Evolutionary conservation across 2,113 vertebrate genomes (phyloP).

Genomic region (Amphiprion percula): DNA sequence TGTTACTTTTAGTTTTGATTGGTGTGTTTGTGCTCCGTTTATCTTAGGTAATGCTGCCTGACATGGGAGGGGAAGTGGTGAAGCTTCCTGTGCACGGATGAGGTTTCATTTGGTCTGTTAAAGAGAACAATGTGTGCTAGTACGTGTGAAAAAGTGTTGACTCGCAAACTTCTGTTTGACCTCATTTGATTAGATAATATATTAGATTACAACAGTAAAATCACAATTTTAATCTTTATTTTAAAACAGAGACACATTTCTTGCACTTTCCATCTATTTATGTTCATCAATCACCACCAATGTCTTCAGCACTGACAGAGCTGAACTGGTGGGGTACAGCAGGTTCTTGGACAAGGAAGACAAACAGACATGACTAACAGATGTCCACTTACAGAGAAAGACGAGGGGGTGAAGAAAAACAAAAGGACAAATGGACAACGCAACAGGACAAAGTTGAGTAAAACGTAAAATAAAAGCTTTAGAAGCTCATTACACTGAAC

Average conservation of each 20-base stretch:
- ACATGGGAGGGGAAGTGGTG: constrained; percentile 69
- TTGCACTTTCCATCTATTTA: constrained; percentile 20
- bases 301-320: constrained; percentile 12
- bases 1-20: constrained; percentile 10
- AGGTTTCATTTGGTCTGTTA: constrained; percentile 19
- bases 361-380: constrained; percentile 41
- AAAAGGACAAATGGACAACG: constrained; percentile 21
- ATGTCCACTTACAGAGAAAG: constrained; percentile 42
- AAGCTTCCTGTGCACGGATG: constrained; percentile 77
- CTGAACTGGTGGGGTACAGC: constrained; percentile 13
- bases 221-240: constrained; percentile 30
- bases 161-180: constrained; percentile 26
- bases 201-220: constrained; percentile 51
- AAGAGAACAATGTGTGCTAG: constrained; percentile 8
- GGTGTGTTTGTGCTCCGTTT: background rate
- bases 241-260: constrained; percentile 47
- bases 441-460: constrained; percentile 27
- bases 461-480: constrained; percentile 32
- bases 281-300: constrained; percentile 24
- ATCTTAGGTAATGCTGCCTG: background rate
- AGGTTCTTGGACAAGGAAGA: constrained; percentile 50
- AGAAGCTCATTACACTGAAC: constrained; percentile 56
- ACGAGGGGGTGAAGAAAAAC: background rate
- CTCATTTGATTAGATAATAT: constrained; percentile 41
- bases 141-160: background rate